phyloP scores from a whole-genome alignment of 2,888 invertebrate genomes.

The Erebia aethiops region DNA sequence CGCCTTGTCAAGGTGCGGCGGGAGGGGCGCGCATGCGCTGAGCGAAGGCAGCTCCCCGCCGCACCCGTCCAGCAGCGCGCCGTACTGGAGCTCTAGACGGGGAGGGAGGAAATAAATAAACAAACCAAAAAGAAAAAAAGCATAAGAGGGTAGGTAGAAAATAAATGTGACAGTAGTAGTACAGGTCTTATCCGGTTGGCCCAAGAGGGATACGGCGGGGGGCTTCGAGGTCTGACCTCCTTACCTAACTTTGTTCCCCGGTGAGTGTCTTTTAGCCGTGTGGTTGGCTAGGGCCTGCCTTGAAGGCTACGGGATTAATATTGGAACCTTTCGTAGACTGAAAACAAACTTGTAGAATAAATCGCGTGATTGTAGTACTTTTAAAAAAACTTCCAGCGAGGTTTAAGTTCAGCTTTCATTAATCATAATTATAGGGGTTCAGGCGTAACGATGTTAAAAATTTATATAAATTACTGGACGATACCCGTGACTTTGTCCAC shows the following conservation, averaged over 20 bases:
- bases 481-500: no score
- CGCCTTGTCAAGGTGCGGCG: constrained; percentile 85
- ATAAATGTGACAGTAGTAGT: background rate
- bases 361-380: background rate
- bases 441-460: background rate
- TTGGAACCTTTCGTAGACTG: background rate
- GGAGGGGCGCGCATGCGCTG: constrained; percentile 76
- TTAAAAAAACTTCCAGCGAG: background rate
- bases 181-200: no score
- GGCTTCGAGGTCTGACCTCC: no score
- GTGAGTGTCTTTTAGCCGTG: no score
- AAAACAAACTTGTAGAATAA: background rate
- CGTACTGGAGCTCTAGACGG: constrained; percentile 83
- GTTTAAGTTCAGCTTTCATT: background rate
- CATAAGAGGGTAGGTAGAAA: background rate
- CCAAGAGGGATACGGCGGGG: no score
- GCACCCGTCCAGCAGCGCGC: constrained; percentile 79
- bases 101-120: constrained; percentile 50
- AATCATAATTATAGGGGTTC: background rate
- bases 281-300: no score
- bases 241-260: no score
- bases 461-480: no score
- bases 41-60: constrained; percentile 80
- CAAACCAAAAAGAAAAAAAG: constrained; percentile 45
- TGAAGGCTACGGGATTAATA: background rate